Evolutionary conservation across 2,113 vertebrate genomes (phyloP).

Genomic region (Donacobius atricapilla): DNA sequence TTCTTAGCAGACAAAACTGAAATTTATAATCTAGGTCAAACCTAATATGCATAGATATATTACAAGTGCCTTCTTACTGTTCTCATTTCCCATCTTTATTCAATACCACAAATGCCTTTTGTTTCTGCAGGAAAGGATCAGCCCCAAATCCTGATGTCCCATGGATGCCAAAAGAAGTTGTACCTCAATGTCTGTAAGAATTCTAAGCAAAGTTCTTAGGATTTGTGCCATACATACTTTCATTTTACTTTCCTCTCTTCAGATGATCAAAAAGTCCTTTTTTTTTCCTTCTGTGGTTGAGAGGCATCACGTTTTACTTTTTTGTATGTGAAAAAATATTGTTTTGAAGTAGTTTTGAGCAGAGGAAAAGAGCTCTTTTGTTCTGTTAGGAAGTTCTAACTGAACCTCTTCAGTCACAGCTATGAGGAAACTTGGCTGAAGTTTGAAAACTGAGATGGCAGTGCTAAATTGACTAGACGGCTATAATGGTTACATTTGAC

Average conservation of each 20-base stretch:
- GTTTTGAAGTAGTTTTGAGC: not conserved
- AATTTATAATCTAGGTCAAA: not conserved
- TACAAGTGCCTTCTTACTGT: not conserved
- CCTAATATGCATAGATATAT: not conserved
- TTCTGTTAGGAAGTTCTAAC: constrained; percentile 1
- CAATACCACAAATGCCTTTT: not conserved
- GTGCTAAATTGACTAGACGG: constrained; percentile 13
- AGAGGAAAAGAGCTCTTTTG: constrained; percentile 19
- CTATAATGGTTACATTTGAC: not conserved
- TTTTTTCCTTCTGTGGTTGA: not conserved
- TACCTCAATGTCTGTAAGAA: not conserved
- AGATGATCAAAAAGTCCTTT: not conserved
- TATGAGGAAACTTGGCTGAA: constrained; percentile 29
- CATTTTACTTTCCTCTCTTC: not conserved
- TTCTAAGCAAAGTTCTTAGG: not conserved
- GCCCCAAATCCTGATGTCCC: not conserved
- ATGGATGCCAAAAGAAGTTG: not conserved
- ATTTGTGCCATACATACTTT: not conserved
- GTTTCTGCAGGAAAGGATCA: not conserved
- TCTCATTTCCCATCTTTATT: not conserved
- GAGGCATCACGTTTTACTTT: not conserved
- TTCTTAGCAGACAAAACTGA: not conserved
- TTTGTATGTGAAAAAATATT: not conserved
- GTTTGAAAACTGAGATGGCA: constrained; percentile 32
- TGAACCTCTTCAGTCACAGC: not conserved